Conservation (phyloP, 2,113 vertebrate species). For the Dicrurus megarhynchus region DNA sequence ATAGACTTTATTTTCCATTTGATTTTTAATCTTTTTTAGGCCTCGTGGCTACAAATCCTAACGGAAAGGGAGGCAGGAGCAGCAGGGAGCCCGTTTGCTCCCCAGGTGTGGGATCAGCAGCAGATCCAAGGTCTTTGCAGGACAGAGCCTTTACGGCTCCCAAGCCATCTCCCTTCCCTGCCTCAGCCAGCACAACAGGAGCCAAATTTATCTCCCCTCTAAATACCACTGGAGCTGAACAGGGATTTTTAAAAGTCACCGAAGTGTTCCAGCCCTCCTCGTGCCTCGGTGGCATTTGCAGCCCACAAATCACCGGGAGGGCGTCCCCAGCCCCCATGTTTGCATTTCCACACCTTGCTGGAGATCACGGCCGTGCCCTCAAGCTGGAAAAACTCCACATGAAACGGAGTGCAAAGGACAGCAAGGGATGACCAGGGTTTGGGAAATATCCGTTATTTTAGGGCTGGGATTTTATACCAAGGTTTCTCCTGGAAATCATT, state of each 20-base stretch:
- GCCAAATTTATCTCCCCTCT: slow-evolving; percentile 14
- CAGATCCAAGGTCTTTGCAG: neutral
- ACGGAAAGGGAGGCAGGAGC: neutral
- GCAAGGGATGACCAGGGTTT: neutral
- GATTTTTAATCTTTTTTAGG: neutral
- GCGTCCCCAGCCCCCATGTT: neutral
- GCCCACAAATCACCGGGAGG: neutral
- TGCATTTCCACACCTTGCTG: neutral
- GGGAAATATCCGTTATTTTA: neutral
- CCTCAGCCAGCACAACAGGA: neutral
- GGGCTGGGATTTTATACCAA: neutral
- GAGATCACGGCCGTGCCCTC: neutral
- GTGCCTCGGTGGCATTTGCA: neutral
- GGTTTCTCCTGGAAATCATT: neutral
- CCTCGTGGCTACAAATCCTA: neutral
- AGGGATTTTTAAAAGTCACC: neutral
- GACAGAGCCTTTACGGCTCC: neutral
- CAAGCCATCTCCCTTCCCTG: neutral
- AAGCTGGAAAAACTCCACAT: neutral
- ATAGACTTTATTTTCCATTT: neutral
- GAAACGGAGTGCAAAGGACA: neutral
- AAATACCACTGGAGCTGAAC: neutral
- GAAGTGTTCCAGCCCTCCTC: neutral
- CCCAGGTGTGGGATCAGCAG: neutral
- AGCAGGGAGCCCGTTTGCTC: neutral